Evolutionary conservation across 1,140 invertebrate species (phyloP), one percentile per base, ranked within the genome.

Genomic region (Dermatophagoides farinae): DNA sequence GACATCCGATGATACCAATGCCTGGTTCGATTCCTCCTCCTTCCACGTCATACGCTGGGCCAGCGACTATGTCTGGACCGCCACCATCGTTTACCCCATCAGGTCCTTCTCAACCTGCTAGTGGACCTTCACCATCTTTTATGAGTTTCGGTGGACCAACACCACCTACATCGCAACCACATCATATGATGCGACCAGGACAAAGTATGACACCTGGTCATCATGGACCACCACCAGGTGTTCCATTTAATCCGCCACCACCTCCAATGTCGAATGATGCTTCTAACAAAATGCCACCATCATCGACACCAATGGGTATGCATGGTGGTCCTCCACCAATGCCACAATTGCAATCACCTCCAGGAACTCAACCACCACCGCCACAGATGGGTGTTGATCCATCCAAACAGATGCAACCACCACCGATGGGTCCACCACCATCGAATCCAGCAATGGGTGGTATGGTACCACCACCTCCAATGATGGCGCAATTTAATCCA

Each of bases 1-100:
- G 49, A 53, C 63, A 64, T 31, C 41, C 38, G 4, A 54, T 43
- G 41, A 18, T 62, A 64, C 11, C 60, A 57, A 40, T 61, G 12
- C 41, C 41, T 14, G 12, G n/a, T 8, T 50, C 47, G 16, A 50
- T 62, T 62, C 64, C 22, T 23, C 43, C 46, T 8, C 61, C 47
- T 10, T 57, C 52, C 38, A 51, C 51, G 14, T 20, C 20, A 1
- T 12, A 22, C 10, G 43, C 14, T 20, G 18, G 14, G 2, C 43
- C 43, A n/a, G 4, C 43, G 5, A 2, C 18, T 2, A 20, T 16
- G 14, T n/a, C 14, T 44, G 43, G 43, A 5, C 43, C 51, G 10
- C 43, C 43, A n/a, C 57, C 14, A 16, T 14, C 14, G 40, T 23
- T 39, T 38, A 52, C 57, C 22, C 14, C 57, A 39, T 14, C 18